Percentiles rank a stretch among this genome's conserved stretches.
These are phyloP conservation scores for Sander vitreus DNA, from an alignment of 2,113 vertebrate genomes.

Conservation along the genomic window DNA sequence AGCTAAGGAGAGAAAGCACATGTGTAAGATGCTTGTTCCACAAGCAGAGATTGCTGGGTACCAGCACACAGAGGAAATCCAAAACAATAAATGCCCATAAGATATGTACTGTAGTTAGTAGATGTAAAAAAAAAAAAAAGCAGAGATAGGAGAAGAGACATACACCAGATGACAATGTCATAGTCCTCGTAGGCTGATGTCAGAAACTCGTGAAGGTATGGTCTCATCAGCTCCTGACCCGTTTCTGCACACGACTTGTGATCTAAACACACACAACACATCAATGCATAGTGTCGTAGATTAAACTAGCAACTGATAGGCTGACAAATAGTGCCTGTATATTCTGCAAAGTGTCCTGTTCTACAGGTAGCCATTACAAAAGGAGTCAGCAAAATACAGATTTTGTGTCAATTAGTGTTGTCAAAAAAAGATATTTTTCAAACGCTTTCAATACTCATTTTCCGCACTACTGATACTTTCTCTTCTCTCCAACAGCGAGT, in stretches of 20 bases:
- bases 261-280: slow-evolving; percentile 81
- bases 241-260: slow-evolving; percentile 99
- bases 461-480: too few species aligned
- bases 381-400: background rate
- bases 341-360: background rate
- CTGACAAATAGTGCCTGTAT: background rate
- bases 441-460: too few species aligned
- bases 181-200: slow-evolving; percentile 98
- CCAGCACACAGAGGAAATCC: background rate
- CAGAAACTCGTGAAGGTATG: slow-evolving; percentile 97
- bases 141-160: slow-evolving; percentile 68
- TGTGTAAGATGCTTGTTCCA: background rate
- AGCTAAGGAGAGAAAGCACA: slow-evolving; percentile 84
- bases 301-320: background rate
- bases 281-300: background rate
- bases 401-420: background rate
- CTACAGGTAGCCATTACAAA: background rate
- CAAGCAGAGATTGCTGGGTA: background rate
- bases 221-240: slow-evolving; percentile 97
- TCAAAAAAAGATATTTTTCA: too few species aligned
- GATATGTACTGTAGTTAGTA: background rate
- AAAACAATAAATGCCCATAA: background rate
- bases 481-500: too few species aligned
- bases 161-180: slow-evolving; percentile 99
- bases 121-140: background rate